Conservation (phyloP, 2,797 vertebrate genomes). For the Gobionotothen gibberifrons region DNA sequence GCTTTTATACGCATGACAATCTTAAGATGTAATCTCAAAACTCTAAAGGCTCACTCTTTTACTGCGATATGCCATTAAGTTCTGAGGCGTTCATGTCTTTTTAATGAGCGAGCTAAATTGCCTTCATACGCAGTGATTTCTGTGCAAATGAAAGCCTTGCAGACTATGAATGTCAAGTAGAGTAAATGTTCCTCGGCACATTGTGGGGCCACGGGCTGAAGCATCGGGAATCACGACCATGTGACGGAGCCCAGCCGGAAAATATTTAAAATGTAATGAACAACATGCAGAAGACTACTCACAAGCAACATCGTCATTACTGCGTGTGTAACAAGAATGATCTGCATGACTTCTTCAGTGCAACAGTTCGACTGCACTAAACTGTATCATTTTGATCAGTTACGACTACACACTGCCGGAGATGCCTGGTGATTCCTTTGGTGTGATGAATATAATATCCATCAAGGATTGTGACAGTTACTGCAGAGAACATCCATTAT, state of each 20-base stretch:
- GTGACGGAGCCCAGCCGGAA: slow-evolving; percentile 49
- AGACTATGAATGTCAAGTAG: slow-evolving; percentile 80
- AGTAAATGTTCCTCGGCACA: slow-evolving; percentile 75
- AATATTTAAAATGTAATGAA: slow-evolving; percentile 53
- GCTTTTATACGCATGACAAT: slow-evolving; percentile 61
- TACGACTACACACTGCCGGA: slow-evolving; percentile 31
- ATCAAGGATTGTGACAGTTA: slow-evolving; percentile 54
- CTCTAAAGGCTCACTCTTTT: slow-evolving; percentile 73
- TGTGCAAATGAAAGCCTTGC: slow-evolving; percentile 79
- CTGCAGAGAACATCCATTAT: slow-evolving; percentile 39
- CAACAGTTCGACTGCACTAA: slow-evolving; percentile 18
- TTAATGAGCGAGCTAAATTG: slow-evolving; percentile 85
- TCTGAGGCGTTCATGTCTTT: slow-evolving; percentile 83
- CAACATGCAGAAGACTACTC: slow-evolving; percentile 39
- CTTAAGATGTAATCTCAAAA: slow-evolving; percentile 76
- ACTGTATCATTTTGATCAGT: slow-evolving; percentile 44
- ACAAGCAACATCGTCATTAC: slow-evolving; percentile 13
- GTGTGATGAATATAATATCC: slow-evolving; percentile 29
- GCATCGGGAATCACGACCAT: slow-evolving; percentile 62
- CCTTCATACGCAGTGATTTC: slow-evolving; percentile 80
- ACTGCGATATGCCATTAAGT: slow-evolving; percentile 79
- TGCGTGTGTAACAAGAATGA: slow-evolving; percentile 19
- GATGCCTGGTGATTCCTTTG: slow-evolving; percentile 34
- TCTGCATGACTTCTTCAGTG: slow-evolving; percentile 10
- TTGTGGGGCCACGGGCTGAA: slow-evolving; percentile 59